A percentile compares a stretch with the other conserved stretches of the same genome.
phyloP scores from a whole-genome alignment of 1,140 invertebrate species.

The Plectrocnemia conspersa region DNA sequence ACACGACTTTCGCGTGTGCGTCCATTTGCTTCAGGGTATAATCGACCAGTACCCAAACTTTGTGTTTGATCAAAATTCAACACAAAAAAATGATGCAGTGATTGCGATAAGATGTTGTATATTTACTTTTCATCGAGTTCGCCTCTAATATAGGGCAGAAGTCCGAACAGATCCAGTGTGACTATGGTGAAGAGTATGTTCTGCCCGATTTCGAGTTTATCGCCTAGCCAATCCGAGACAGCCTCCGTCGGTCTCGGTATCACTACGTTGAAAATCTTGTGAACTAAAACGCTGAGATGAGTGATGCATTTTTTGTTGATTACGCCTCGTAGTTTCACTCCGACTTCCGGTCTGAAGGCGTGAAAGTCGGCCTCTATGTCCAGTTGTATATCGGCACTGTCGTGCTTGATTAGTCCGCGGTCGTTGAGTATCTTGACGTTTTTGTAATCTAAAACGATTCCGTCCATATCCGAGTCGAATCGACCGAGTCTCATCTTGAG shows the following conservation, averaged over 20 bases:
- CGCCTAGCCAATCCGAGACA: conserved; percentile 54
- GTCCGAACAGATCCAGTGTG: conserved; percentile 51
- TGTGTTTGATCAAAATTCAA: not conserved
- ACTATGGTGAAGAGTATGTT: conserved; percentile 56
- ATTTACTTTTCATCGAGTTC: conserved; percentile 49
- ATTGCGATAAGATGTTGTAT: not conserved
- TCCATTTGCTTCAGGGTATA: not conserved
- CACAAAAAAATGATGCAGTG: not conserved
- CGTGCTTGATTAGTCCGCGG: conserved; percentile 51
- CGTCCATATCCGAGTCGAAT: conserved; percentile 52
- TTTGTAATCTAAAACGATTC: conserved; percentile 59
- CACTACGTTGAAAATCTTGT: conserved; percentile 62
- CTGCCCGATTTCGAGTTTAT: conserved; percentile 52
- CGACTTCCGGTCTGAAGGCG: conserved; percentile 53
- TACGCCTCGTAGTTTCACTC: conserved; percentile 51
- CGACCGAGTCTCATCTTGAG: not conserved
- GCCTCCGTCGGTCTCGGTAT: conserved; percentile 53
- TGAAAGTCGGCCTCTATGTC: conserved; percentile 63
- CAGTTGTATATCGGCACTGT: conserved; percentile 56
- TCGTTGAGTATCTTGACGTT: conserved; percentile 56
- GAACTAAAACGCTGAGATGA: conserved; percentile 59
- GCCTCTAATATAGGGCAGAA: conserved; percentile 56
- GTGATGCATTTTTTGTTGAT: conserved; percentile 59
- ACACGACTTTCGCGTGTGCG: not conserved
- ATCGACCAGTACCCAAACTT: not conserved